Percentiles rank a stretch among this genome's conserved stretches.
These are phyloP conservation scores for Hippocampus comes DNA, from an alignment of 2,113 vertebrate genomes.

Conservation along the genomic window DNA sequence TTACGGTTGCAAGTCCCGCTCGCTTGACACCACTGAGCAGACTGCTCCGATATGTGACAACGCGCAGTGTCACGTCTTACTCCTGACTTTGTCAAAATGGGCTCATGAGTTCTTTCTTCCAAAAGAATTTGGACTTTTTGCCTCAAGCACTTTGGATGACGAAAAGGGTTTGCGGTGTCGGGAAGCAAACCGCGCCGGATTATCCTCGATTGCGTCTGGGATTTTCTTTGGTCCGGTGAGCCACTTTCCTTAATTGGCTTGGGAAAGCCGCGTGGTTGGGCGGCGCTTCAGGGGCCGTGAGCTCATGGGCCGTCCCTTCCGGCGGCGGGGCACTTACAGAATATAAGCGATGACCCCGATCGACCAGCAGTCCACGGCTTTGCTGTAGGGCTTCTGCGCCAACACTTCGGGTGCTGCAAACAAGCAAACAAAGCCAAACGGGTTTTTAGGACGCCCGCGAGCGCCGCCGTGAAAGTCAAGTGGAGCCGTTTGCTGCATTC, in stretches of 20 bases:
- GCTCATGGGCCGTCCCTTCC: background rate
- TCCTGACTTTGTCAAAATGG: no score
- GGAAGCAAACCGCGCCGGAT: no score
- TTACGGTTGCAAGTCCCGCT: no score
- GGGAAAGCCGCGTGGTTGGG: background rate
- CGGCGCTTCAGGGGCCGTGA: background rate
- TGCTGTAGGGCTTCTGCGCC: constrained; percentile 76
- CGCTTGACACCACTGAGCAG: no score
- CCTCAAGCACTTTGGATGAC: constrained; percentile 19
- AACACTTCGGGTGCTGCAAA: constrained; percentile 72
- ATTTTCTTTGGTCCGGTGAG: constrained; percentile 24
- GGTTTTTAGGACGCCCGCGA: no score
- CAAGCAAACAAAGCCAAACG: background rate
- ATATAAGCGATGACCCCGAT: constrained; percentile 78
- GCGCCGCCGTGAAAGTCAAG: no score
- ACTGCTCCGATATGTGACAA: no score
- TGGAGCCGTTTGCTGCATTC: no score
- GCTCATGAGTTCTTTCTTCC: no score
- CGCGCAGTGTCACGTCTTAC: no score
- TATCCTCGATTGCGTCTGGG: background rate
- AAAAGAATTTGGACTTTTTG: no score
- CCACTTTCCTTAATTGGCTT: constrained; percentile 26
- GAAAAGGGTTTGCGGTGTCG: background rate
- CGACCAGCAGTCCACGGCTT: constrained; percentile 78
- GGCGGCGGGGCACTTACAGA: constrained; percentile 56